Conservation (phyloP, 2,888 invertebrate genomes). For the Oasisia sp. region DNA sequence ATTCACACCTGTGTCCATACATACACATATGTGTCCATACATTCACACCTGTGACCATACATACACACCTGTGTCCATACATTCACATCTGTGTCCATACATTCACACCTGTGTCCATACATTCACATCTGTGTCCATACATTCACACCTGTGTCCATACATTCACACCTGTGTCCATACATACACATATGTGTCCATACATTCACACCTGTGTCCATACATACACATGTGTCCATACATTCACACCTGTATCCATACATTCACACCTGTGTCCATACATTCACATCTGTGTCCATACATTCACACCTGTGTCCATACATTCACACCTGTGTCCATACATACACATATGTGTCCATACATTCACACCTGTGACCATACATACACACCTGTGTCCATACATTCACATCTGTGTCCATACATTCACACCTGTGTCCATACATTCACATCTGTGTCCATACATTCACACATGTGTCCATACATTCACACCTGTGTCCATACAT, state of each 20-base stretch:
- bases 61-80: neutral
- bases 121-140: neutral
- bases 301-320: neutral
- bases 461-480: too few relatives aligned
- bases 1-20: neutral
- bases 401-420: too few relatives aligned
- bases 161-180: neutral
- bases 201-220: neutral
- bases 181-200: neutral
- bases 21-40: neutral
- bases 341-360: too few relatives aligned
- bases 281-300: neutral
- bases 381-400: too few relatives aligned
- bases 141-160: neutral
- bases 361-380: too few relatives aligned
- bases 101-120: neutral
- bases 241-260: neutral
- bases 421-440: too few relatives aligned
- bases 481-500: too few relatives aligned
- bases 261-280: neutral
- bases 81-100: neutral
- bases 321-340: too few relatives aligned
- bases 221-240: neutral
- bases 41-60: neutral
- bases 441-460: too few relatives aligned